Base-by-base conservation (phyloP, 2,797 vertebrate species). In the Streptopelia turtur region DNA sequence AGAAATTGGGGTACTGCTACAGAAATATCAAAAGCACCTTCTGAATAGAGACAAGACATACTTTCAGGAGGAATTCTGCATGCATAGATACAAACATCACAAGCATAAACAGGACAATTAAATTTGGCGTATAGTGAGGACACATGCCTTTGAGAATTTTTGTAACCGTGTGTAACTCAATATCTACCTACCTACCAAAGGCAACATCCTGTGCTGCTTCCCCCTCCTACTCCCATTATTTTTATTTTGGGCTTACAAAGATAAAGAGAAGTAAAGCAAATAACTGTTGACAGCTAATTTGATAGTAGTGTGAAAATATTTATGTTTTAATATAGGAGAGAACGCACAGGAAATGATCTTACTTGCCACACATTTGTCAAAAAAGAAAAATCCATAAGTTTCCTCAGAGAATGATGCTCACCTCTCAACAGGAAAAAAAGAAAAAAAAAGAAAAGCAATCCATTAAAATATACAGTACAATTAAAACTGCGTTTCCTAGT, bases 201-300 rank as follows among this genome's bases (percentile, higher is more conserved):
- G 72, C 82, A 83, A 83, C 21, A 93, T 65, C 69, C 72, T 91
- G 53, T 61, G 53, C 68, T 75, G 31, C 69, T 78, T 87, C 85
- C 83, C 90, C 79, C 69, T 86, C 1, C 76, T 66, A 35, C 41
- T 64, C 66, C 31, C 68, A 60, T 49, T 81, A 64, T 75, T 90
- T 93, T 95, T 87, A 95, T 93, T 93, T 89, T 78, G 57, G 72
- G 53, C 41, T 96, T 93, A 60, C 15, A 22, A 4, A 71, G 71
- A 85, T 52, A 85, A 74, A 56, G 20, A 81, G 30, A 83, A 83
- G 49, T 77, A 93, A 90, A 92, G 35, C 30, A 83, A 94, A 3
- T 41, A 88, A 61, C 50, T 69, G 52, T 20, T 86, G 55, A 93
- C 66, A 79, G 63, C 16, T 81, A 63, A 90, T 82, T 69, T 87